A percentile compares a stretch with the other conserved stretches of the same genome.
Evolutionary conservation across 2,797 vertebrate genomes (phyloP).

Genomic region (Apogon hyalosoma): DNA sequence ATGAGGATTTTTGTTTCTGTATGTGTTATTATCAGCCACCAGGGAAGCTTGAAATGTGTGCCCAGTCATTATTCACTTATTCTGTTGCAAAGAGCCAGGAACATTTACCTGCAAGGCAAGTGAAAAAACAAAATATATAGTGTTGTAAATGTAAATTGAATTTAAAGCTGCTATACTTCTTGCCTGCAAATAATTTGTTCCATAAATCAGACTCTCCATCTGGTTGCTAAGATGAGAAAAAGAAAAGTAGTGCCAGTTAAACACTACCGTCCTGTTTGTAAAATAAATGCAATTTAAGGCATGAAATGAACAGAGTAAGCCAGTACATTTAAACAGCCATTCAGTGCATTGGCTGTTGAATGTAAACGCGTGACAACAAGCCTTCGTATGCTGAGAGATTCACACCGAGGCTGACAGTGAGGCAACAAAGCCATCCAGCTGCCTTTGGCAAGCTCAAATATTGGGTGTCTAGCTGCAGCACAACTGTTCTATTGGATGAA

Average conservation of each 20-base stretch:
- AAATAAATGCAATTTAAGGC: constrained; percentile 33
- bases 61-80: constrained; percentile 65
- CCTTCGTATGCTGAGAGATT: constrained; percentile 14
- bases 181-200: constrained; percentile 57
- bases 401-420: constrained; percentile 16
- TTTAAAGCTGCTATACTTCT: constrained; percentile 57
- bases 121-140: constrained; percentile 51
- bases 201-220: constrained; percentile 57
- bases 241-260: constrained; percentile 41
- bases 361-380: constrained; percentile 3
- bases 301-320: constrained; percentile 27
- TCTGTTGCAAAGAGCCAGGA: constrained; percentile 49
- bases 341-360: constrained; percentile 22
- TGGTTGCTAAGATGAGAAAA: constrained; percentile 31
- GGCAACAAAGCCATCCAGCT: constrained; percentile 40
- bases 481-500: constrained; percentile 43
- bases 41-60: constrained; percentile 17
- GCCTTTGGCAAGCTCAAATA: constrained; percentile 41
- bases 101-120: constrained; percentile 55
- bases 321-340: constrained; percentile 32
- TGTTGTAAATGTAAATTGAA: constrained; percentile 55
- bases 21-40: constrained; percentile 23
- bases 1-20: constrained; percentile 11
- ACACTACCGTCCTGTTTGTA: constrained; percentile 36
- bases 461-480: constrained; percentile 39